Conservation (phyloP, 2,888 invertebrate species). For the Gerris lacustris region DNA sequence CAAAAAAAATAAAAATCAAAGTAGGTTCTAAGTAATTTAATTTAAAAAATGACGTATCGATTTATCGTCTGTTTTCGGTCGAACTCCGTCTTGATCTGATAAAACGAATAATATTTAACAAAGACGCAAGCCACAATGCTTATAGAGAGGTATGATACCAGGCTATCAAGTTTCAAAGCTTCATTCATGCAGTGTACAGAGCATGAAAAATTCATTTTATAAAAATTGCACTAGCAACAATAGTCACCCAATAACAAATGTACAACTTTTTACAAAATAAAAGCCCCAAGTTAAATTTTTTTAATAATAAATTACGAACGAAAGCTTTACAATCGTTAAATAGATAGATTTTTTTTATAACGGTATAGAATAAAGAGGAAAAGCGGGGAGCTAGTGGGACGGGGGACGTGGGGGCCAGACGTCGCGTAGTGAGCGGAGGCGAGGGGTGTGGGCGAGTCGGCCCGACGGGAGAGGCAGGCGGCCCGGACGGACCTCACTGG, state of each 20-base stretch:
- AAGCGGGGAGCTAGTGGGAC: conserved; percentile 8
- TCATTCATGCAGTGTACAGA: conserved; percentile 6
- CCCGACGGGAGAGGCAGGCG: neutral
- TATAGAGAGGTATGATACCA: neutral
- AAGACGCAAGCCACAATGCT: conserved; percentile 6
- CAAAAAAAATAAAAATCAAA: neutral
- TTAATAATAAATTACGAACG: neutral
- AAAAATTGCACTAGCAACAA: conserved; percentile 9
- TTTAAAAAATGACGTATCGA: neutral
- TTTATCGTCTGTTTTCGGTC: too few relatives aligned
- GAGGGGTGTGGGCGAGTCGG: conserved; percentile 4
- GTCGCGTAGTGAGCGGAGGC: neutral
- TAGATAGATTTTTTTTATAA: conserved; percentile 6
- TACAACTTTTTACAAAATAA: conserved; percentile 7
- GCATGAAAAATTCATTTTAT: conserved; percentile 7
- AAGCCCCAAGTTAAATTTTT: neutral
- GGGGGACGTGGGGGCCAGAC: neutral
- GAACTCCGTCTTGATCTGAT: too few relatives aligned
- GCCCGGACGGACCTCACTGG: neutral
- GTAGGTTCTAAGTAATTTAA: neutral
- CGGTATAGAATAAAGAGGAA: conserved; percentile 1
- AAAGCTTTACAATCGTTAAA: conserved; percentile 5
- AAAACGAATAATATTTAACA: neutral
- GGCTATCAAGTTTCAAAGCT: conserved; percentile 4
- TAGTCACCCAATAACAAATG: conserved; percentile 4